These are phyloP conservation scores for Gryllus longicercus DNA, from an alignment of 2,888 invertebrate species.

Conservation along the genomic window DNA sequence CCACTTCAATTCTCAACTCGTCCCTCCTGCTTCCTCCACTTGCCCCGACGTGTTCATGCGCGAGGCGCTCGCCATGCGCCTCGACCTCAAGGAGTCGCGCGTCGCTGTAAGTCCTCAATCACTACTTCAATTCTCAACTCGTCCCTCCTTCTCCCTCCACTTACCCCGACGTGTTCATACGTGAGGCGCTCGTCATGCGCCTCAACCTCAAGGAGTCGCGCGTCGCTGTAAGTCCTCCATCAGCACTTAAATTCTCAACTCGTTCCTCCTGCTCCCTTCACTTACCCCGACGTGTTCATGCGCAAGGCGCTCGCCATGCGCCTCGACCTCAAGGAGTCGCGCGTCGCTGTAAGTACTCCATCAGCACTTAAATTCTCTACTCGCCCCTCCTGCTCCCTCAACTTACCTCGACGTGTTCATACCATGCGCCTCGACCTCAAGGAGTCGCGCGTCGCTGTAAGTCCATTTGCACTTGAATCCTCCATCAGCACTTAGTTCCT, in stretches of 20 bases:
- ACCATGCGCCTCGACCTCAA: slow-evolving; percentile 92
- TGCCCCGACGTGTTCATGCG: slow-evolving; percentile 98
- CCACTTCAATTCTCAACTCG: not conserved
- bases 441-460: slow-evolving; percentile 97
- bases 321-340: too few relatives aligned
- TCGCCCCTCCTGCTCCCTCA: too few relatives aligned
- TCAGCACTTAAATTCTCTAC: too few relatives aligned
- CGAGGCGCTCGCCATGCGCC: slow-evolving; percentile 71
- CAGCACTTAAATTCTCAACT: slow-evolving; percentile 46
- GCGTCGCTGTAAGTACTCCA: too few relatives aligned
- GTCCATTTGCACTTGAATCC: slow-evolving; percentile 45
- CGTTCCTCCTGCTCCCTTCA: too few relatives aligned
- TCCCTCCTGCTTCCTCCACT: slow-evolving; percentile 58
- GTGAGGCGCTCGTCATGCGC: slow-evolving; percentile 76
- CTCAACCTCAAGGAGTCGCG: slow-evolving; percentile 84
- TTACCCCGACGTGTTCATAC: slow-evolving; percentile 91
- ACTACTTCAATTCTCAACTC: slow-evolving; percentile 45
- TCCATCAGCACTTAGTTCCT: slow-evolving; percentile 50
- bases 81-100: slow-evolving; percentile 85
- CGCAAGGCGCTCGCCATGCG: too few relatives aligned
- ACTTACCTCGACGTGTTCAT: too few relatives aligned
- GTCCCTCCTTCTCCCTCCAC: too few relatives aligned
- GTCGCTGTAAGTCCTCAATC: slow-evolving; percentile 81
- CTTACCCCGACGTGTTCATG: slow-evolving; percentile 90
- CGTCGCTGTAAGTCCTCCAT: slow-evolving; percentile 82